Evolutionary conservation across 2,888 invertebrate species (phyloP).

Genomic region (Argyra leucocephala): DNA sequence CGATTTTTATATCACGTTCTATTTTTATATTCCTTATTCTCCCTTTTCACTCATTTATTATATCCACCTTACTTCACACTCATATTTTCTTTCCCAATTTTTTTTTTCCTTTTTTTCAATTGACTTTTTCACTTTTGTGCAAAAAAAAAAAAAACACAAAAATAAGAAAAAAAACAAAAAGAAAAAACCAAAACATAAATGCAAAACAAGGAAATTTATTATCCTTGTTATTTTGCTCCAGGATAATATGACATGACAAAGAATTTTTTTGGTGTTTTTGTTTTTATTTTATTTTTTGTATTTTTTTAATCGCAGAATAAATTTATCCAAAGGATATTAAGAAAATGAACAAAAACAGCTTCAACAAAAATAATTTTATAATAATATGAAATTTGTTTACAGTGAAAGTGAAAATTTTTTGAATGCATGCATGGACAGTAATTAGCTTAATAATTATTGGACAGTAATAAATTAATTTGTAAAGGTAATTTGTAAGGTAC

Average conservation of each 20-base stretch:
- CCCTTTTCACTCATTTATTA: no score
- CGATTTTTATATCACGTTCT: no score
- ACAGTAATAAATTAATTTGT: no score
- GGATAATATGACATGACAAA: not conserved
- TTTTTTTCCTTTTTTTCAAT: not conserved
- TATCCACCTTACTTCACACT: no score
- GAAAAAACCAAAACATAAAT: not conserved
- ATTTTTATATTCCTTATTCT: no score
- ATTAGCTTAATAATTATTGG: no score
- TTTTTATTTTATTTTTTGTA: no score
- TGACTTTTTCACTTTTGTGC: not conserved
- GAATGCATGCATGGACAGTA: no score
- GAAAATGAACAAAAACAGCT: not conserved
- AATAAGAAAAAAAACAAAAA: not conserved
- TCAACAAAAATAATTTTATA: not conserved
- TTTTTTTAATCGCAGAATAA: not conserved
- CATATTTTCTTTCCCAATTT: no score
- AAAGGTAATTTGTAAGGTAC: no score
- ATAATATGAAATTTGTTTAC: no score
- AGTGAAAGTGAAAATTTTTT: no score
- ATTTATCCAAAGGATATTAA: conserved; percentile 3
- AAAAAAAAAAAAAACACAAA: not conserved
- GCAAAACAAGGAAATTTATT: not conserved
- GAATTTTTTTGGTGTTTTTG: not conserved
- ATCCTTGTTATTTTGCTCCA: not conserved